Evolutionary conservation across 2,113 vertebrate species (phyloP), one percentile per base, ranked within the genome.

Genomic region (Symphodus melops): DNA sequence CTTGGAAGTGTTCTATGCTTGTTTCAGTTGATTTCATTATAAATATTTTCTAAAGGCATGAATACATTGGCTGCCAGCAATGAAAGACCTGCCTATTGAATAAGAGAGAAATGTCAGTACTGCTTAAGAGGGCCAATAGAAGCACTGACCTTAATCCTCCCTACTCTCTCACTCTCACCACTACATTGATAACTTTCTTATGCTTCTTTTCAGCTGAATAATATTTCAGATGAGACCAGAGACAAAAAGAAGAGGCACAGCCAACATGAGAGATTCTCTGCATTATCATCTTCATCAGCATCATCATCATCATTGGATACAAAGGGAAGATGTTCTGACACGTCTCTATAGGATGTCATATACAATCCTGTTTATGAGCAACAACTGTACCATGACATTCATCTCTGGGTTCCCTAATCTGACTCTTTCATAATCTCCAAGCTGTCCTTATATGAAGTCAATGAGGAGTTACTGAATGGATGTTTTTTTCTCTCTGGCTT

Each of bases 151-250:
- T 48, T 17, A 4, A 48, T 17, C 1, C 4, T 48, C 53, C 25
- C 25, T 9, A 3, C 23, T 28, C 23, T 55, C 6, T 16, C n/a
- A n/a, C n/a, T n/a, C n/a, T 16, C 7, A n/a, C 9, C 3, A 52
- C 39, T 41, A 33, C 1, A 11, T 33, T 33, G 42, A 19, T 39
- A 3, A 8, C 13, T 41, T 41, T 41, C 2, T 41, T 41, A 11
- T 41, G 39, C 39, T 41, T 81, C 5, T 70, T 81, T 78, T 23
- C 75, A 90, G 88, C 59, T 64, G 81, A 90, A 65, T 90, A 82
- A 84, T 63, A 49, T 53, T 28, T 59, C 54, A 54, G 76, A 67
- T 23, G 33, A 72, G 56, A 75, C 53, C 6, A 53, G 57, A 57
- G 21, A 33, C 59, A 67, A 53, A 77, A 42, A 60, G 62, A 77